Evolutionary conservation across 2,113 vertebrate species (phyloP).

Genomic region (Monopterus albus): DNA sequence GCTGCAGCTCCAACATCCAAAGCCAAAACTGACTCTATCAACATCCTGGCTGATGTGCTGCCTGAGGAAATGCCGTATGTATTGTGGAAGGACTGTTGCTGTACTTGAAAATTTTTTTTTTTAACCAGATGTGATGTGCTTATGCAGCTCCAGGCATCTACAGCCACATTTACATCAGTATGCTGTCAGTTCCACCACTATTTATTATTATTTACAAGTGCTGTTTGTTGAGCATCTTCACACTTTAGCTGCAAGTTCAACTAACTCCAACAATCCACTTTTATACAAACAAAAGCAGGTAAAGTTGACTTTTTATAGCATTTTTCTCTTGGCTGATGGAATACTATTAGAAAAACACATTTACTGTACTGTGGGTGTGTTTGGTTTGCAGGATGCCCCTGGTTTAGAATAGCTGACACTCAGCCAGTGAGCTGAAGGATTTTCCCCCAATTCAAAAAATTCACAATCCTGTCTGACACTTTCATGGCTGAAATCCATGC

Average conservation of each 20-base stretch:
- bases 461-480: slow-evolving; percentile 4
- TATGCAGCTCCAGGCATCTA: not conserved
- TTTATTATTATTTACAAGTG: not conserved
- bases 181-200: not conserved
- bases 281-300: too few relatives aligned
- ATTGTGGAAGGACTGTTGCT: not conserved
- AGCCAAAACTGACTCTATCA: slow-evolving; percentile 98
- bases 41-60: slow-evolving; percentile 94
- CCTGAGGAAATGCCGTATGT: slow-evolving; percentile 99
- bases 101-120: not conserved
- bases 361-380: not conserved
- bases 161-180: not conserved
- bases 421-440: not conserved
- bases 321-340: not conserved
- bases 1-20: slow-evolving; percentile 98
- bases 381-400: not conserved
- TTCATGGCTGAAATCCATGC: not conserved
- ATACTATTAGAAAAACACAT: not conserved
- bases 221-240: slow-evolving; percentile 4
- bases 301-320: too few relatives aligned
- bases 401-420: slow-evolving; percentile 13
- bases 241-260: not conserved
- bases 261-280: too few relatives aligned
- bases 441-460: not conserved
- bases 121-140: not conserved